Base-by-base conservation (phyloP, 1,140 invertebrate species). In the Brachionus plicatilis region DNA sequence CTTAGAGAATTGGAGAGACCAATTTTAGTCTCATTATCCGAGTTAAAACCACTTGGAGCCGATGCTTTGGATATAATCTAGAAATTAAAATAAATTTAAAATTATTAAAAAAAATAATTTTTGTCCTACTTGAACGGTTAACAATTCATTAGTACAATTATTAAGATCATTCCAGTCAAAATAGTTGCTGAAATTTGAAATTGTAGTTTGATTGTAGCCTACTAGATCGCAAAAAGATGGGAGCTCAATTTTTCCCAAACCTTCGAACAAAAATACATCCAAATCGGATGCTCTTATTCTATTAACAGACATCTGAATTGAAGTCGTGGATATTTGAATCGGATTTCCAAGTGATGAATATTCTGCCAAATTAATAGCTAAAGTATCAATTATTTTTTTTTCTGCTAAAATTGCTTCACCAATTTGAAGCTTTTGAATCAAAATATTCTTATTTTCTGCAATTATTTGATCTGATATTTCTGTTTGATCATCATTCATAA, bases 1-100 rank as follows among this genome's bases (percentile, higher is more conserved):
- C 65, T 82, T 1, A 82, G 37, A 17, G 79, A 82, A 68, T 82
- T 82, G n/a, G 79, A 82, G 1, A 65, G 20, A 29, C 79, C 79
- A 33, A 68, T 82, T 27, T 43, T 41, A 6, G 79, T 82, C 20
- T 82, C 53, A 37, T 82, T 82, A 82, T 82, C 33, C 65, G 33
- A 37, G 24, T 82, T 82, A 3, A 82, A 47, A 68, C 79, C 79
- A 47, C 53, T 60, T n/a, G 79, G 47, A 17, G 79, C 79, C 5
- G 33, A 60, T 27, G 72, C 11, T 50, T 50, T 76, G 9, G 72
- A 45, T 4, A 76, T 37, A 9, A 76, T 76, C 75, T 78, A 41
- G 8, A 78, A 47, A n/a, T 47, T n/a, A 0, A 20, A 78, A 17
- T 14, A 1, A 47, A 78, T 27, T 29, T 29, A 2, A 37, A 70